phyloP scores from a whole-genome alignment of 1,140 invertebrate genomes.

The Formica exsecta region DNA sequence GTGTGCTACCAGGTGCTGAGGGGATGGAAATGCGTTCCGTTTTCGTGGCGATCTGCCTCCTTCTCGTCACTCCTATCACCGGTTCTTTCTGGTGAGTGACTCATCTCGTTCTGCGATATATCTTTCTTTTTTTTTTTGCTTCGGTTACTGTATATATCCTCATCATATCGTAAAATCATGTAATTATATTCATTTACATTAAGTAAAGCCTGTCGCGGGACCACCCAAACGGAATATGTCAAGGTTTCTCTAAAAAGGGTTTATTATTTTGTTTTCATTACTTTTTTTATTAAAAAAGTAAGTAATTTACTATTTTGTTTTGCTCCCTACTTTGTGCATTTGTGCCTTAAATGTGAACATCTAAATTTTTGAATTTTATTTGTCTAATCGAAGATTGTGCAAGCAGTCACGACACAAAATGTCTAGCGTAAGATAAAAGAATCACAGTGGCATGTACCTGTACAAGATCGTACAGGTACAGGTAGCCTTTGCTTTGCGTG shows the following conservation, averaged over 20 bases:
- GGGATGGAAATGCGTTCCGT: slow-evolving; percentile 89
- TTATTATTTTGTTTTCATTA: background rate
- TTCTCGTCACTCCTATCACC: slow-evolving; percentile 89
- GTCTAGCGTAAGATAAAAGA: no score
- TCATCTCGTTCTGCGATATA: background rate
- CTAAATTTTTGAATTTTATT: background rate
- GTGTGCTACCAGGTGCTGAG: slow-evolving; percentile 79
- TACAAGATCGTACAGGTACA: background rate
- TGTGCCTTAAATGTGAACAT: background rate
- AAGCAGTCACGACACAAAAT: background rate
- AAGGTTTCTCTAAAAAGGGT: background rate
- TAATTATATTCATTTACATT: background rate
- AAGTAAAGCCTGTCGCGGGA: background rate
- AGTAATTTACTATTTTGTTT: background rate
- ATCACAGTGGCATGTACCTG: no score
- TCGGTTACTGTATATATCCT: background rate
- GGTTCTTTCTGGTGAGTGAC: slow-evolving; percentile 89
- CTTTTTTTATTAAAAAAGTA: background rate
- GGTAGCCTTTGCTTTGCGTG: background rate
- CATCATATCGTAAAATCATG: background rate
- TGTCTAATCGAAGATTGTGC: background rate
- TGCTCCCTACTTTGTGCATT: no score
- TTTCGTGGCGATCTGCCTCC: slow-evolving; percentile 88
- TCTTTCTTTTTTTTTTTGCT: background rate
- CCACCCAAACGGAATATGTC: background rate